phyloP scores from a whole-genome alignment of 2,888 invertebrate genomes.

The Liposcelis brunnea region DNA sequence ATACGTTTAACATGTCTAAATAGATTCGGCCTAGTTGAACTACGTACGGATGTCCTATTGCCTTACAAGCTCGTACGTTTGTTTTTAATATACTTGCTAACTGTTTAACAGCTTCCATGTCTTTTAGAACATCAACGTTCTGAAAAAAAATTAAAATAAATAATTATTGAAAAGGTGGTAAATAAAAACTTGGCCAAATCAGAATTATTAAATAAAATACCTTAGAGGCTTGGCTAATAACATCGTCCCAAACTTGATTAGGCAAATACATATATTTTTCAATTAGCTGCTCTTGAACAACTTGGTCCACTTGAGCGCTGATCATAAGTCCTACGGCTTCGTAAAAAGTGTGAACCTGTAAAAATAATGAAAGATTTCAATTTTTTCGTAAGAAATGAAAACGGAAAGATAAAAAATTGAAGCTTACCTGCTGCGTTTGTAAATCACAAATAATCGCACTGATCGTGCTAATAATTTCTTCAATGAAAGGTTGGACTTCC shows the following conservation, averaged over 20 bases:
- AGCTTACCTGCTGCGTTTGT: slow-evolving; percentile 79
- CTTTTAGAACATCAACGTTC: slow-evolving; percentile 91
- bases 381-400: background rate
- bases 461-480: slow-evolving; percentile 91
- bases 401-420: background rate
- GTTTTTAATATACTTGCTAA: slow-evolving; percentile 96
- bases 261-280: slow-evolving; percentile 96
- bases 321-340: slow-evolving; percentile 99
- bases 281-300: slow-evolving; percentile 83
- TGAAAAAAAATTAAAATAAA: slow-evolving; percentile 21
- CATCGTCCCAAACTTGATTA: slow-evolving; percentile 97
- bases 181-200: too few relatives aligned
- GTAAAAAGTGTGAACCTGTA: slow-evolving; percentile 81
- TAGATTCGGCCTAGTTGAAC: slow-evolving; percentile 90
- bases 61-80: slow-evolving; percentile 97
- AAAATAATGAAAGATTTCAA: slow-evolving; percentile 1
- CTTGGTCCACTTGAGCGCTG: slow-evolving; percentile 80
- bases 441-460: slow-evolving; percentile 98
- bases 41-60: slow-evolving; percentile 91
- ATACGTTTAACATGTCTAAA: slow-evolving; percentile 97
- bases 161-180: slow-evolving; percentile 8
- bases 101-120: slow-evolving; percentile 92
- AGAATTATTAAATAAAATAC: slow-evolving; percentile 24
- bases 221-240: slow-evolving; percentile 89
- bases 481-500: slow-evolving; percentile 94